Base-by-base conservation (phyloP, 2,797 vertebrate species). In the Sebastes trivittatus region DNA sequence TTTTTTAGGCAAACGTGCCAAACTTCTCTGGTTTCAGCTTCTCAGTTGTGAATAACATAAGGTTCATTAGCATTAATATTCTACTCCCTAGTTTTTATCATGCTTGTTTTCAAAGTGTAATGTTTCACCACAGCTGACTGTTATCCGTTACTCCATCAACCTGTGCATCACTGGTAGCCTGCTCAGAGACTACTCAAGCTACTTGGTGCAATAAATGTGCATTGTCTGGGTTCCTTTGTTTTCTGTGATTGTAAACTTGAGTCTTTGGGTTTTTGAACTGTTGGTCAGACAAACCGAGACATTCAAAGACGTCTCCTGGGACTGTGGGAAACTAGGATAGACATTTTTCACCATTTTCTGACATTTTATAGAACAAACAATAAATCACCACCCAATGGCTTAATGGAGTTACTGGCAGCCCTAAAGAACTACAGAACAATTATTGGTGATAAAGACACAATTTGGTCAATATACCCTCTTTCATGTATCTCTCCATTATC, bases 361-460 rank as follows among this genome's bases (percentile, higher is more conserved):
- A 49, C 42, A 20, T 49, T 52, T 52, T 9, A 52, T n/a, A 52
- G 46, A 52, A n/a, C 46, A n/a, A 52, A 52, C 46, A 20, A 49
- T 49, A 0, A 1, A 27, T 7, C 5, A 8, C 9, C 7, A 7
- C 9, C 5, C 49, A 10, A 55, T 27, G 10, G 18, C 2, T 10
- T 6, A 54, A 27, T 29, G 23, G 23, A 56, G 18, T n/a, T 11
- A 29, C 5, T 8, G 23, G 7, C 38, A 32, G 14, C 59, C 9
- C 11, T 18, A 22, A 27, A 9, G 10, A 27, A 52, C 16, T 23
- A 22, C 38, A 9, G 14, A 27, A 52, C 10, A 20, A 63, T 22
- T n/a, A 11, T 23, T 18, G 20, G 25, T 58, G 32, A 38, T 16
- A n/a, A 9, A 13, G 23, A 34, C 23, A 42, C 56, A 20, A 52